Percentiles rank a stretch among this genome's conserved stretches.
Conservation (phyloP, 2,113 vertebrate species). For the Mastomys natalensis region DNA sequence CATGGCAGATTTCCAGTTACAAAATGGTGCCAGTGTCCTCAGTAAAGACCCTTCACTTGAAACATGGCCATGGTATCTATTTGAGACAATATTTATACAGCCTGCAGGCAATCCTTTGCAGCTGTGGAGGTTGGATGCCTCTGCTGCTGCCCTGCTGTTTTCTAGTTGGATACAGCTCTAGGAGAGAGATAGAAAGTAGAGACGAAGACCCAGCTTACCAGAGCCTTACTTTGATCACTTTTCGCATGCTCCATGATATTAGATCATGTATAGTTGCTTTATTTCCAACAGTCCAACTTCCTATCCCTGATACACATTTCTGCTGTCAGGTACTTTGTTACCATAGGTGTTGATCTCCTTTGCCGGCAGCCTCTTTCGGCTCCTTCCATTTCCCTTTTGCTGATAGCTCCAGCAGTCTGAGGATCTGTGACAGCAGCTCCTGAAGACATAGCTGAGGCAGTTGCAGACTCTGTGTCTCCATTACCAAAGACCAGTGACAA, state of each 20-base stretch:
- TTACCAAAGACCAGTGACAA: conserved; percentile 32
- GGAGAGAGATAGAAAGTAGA: background rate
- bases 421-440: background rate
- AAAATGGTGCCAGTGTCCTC: background rate
- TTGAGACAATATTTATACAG: background rate
- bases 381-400: background rate
- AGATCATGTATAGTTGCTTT: background rate
- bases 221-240: background rate
- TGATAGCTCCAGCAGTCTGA: background rate
- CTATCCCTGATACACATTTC: background rate
- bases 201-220: background rate
- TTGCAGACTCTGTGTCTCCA: background rate
- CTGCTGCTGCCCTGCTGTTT: background rate
- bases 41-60: background rate
- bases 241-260: background rate
- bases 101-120: background rate
- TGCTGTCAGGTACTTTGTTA: background rate
- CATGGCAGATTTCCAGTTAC: background rate
- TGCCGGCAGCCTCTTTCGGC: background rate
- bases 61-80: background rate
- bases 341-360: background rate
- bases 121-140: background rate
- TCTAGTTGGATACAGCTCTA: background rate
- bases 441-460: background rate
- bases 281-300: background rate